phyloP scores from a whole-genome alignment of 2,888 invertebrate species.

The Acanthosepion pharaonis region DNA sequence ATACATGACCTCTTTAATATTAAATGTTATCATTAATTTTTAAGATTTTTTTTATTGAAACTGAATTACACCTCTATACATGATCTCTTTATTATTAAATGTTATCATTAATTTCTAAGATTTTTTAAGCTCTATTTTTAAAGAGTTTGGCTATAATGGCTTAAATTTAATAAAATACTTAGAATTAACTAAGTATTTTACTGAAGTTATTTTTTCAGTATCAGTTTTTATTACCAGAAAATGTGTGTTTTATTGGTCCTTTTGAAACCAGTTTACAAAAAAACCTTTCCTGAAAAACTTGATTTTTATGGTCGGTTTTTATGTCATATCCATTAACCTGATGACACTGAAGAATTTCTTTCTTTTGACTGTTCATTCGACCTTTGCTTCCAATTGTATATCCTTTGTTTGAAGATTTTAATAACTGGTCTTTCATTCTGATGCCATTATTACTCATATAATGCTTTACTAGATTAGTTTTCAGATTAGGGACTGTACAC shows the following conservation, averaged over 20 bases:
- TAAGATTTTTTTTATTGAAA: background rate
- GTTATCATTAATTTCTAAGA: background rate
- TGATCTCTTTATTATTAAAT: no score
- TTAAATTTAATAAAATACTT: background rate
- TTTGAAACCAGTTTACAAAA: background rate
- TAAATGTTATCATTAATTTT: background rate
- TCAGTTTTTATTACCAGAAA: background rate
- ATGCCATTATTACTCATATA: background rate
- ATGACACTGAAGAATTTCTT: slow-evolving; percentile 11
- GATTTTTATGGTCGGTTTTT: background rate
- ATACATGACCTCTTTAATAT: no score
- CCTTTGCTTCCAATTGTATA: background rate
- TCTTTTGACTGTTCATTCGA: background rate
- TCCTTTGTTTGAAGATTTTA: background rate
- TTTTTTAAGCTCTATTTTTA: background rate
- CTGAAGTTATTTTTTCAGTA: background rate
- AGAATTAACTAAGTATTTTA: background rate
- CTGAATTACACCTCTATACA: no score
- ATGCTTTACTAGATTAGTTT: background rate
- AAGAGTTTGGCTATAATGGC: background rate
- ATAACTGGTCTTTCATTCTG: background rate
- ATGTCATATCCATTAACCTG: background rate
- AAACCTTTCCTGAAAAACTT: background rate
- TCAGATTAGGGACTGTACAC: background rate
- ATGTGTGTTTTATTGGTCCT: background rate